Conservation (phyloP, 2,113 vertebrate genomes). For the Spea multiplicata region DNA sequence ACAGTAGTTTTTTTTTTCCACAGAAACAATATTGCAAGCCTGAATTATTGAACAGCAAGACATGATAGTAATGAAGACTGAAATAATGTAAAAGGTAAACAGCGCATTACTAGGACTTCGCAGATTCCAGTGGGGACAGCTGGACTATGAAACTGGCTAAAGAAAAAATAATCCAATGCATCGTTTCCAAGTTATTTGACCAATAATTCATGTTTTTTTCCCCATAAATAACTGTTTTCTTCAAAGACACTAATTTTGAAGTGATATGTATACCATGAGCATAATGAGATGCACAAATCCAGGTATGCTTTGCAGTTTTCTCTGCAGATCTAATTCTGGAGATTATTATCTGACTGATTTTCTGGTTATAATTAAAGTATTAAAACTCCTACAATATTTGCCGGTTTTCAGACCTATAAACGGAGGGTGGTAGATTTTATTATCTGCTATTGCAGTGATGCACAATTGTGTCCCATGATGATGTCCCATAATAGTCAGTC, state of each 20-base stretch:
- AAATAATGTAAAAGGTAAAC: constrained; percentile 40
- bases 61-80: constrained; percentile 40
- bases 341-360: too few species aligned
- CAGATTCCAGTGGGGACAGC: constrained; percentile 4
- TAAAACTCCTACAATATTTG: too few species aligned
- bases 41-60: constrained; percentile 48
- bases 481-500: too few species aligned
- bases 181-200: constrained; percentile 22
- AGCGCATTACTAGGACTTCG: constrained; percentile 17
- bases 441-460: too few species aligned
- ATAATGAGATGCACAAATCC: background rate
- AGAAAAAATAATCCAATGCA: constrained; percentile 13
- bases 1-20: constrained; percentile 39
- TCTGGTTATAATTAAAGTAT: too few species aligned
- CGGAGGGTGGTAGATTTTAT: too few species aligned
- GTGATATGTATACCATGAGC: constrained; percentile 8
- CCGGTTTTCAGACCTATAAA: too few species aligned
- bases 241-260: constrained; percentile 25
- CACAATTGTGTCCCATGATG: too few species aligned
- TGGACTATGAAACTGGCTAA: constrained; percentile 1
- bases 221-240: background rate
- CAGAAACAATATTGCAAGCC: constrained; percentile 50
- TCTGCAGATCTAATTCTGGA: too few species aligned
- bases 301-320: too few species aligned
- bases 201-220: constrained; percentile 9